These are phyloP conservation scores for Diorhabda carinulata DNA, from an alignment of 1,140 invertebrate species.

Conservation along the genomic window DNA sequence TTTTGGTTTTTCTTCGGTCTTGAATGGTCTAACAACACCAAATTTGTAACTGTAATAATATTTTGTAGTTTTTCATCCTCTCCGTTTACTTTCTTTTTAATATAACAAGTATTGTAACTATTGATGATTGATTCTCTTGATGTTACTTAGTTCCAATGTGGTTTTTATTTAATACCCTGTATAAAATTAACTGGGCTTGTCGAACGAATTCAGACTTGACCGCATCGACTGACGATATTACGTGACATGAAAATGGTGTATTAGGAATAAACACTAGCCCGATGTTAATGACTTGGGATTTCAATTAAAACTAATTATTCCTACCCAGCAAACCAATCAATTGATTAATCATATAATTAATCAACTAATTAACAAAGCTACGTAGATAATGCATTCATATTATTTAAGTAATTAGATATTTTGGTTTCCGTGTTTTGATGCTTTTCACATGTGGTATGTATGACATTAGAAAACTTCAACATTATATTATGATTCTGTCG, in stretches of 20 bases:
- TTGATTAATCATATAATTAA: conserved; percentile 47
- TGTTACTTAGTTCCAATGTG: no score
- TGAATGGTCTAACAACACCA: no score
- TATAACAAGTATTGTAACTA: no score
- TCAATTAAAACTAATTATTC: conserved; percentile 47
- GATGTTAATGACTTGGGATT: conserved; percentile 44
- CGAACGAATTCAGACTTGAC: conserved; percentile 20
- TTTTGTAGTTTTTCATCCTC: no score
- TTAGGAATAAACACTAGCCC: conserved; percentile 27
- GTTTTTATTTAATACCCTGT: no score
- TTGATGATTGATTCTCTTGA: no score
- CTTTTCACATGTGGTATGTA: background rate
- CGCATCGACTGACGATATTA: conserved; percentile 22
- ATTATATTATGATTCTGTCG: no score
- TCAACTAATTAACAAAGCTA: conserved; percentile 45
- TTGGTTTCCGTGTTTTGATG: background rate
- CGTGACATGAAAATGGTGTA: conserved; percentile 36
- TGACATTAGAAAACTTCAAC: background rate
- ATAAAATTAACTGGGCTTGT: conserved; percentile 7
- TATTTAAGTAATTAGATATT: conserved; percentile 37
- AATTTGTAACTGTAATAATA: no score
- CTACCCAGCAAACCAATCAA: conserved; percentile 44
- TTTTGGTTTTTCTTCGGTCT: no score
- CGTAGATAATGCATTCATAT: conserved; percentile 41
- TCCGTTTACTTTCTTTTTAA: no score